phyloP scores from a whole-genome alignment of 2,888 invertebrate species.

The Oligia fasciuncula region DNA sequence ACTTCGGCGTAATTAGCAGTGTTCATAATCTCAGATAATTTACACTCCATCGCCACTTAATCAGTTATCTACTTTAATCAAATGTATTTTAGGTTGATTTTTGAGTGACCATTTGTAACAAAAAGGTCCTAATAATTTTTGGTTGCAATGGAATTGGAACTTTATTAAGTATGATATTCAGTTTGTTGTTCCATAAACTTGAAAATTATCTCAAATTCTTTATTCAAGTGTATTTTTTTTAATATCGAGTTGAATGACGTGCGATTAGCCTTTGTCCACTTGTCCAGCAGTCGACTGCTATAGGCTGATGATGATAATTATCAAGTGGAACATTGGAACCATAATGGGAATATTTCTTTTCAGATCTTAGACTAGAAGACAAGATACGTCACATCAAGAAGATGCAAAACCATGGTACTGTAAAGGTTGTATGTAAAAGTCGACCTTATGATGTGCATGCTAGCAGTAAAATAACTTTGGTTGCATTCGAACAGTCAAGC shows the following conservation, averaged over 20 bases:
- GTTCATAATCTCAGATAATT: not conserved
- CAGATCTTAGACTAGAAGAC: not conserved
- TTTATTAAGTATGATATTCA: not conserved
- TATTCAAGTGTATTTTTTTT: constrained; percentile 11
- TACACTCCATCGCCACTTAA: not conserved
- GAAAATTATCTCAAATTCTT: too few relatives aligned
- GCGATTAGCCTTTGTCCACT: not conserved
- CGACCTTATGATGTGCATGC: not conserved
- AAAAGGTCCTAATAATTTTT: not conserved
- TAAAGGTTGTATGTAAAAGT: not conserved
- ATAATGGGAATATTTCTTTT: not conserved
- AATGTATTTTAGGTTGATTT: not conserved
- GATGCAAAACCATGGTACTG: not conserved
- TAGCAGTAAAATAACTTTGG: not conserved
- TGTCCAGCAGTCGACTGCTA: not conserved
- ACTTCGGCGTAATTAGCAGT: not conserved
- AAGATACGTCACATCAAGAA: not conserved
- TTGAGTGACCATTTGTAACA: not conserved
- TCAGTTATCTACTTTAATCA: not conserved
- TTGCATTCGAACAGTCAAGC: not conserved
- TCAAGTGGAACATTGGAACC: not conserved
- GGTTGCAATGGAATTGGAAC: not conserved
- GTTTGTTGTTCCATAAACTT: too few relatives aligned
- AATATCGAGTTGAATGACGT: not conserved
- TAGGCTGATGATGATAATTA: too few relatives aligned